Conservation (phyloP, 2,888 invertebrate species). For the Trachelus stipa region DNA sequence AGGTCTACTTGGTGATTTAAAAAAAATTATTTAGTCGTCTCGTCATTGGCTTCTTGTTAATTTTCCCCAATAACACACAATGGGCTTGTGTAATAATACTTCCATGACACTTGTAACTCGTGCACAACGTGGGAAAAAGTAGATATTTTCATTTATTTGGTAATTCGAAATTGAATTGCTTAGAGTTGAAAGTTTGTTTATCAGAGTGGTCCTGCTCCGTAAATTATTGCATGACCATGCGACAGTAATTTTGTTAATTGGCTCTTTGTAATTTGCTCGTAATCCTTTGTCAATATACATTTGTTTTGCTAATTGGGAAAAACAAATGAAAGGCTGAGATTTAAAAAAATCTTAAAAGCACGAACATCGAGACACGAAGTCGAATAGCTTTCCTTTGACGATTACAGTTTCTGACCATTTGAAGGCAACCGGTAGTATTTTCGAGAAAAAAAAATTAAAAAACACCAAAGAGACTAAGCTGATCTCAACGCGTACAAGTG, state of each 20-base stretch:
- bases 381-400: conserved; percentile 21
- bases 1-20: not conserved
- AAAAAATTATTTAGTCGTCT: not conserved
- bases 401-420: conserved; percentile 21
- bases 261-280: not conserved
- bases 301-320: not conserved
- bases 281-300: not conserved
- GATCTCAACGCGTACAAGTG: conserved; percentile 41
- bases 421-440: conserved; percentile 17
- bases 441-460: not conserved
- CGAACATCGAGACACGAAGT: conserved; percentile 29
- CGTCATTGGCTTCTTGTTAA: not conserved
- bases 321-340: not conserved
- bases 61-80: not conserved
- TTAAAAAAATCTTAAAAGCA: not conserved
- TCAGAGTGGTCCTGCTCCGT: not conserved
- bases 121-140: not conserved
- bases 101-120: not conserved
- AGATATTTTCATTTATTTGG: not conserved
- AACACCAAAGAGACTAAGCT: conserved; percentile 41
- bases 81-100: not conserved
- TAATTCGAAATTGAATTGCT: not conserved
- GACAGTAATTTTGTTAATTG: not conserved
- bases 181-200: not conserved
- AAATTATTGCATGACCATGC: not conserved